phyloP scores from a whole-genome alignment of 2,888 invertebrate genomes.

The Gymnoscelis rufifasciata region DNA sequence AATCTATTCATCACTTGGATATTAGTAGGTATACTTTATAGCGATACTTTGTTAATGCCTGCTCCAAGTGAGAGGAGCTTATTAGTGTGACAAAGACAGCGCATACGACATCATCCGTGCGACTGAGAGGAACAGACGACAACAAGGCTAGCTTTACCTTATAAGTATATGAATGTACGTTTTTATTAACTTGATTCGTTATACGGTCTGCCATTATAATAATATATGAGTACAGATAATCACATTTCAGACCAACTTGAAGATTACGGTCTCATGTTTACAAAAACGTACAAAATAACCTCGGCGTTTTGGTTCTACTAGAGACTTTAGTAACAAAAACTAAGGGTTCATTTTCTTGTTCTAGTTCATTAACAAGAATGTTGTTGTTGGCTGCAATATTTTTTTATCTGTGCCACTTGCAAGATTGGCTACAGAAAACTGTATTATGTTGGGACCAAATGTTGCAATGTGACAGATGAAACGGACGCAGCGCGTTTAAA shows the following conservation, averaged over 20 bases:
- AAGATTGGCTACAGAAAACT: too few species aligned
- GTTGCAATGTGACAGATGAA: too few species aligned
- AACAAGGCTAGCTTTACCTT: slow-evolving; percentile 74
- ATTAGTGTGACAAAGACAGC: slow-evolving; percentile 68
- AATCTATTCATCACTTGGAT: neutral
- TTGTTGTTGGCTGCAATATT: too few species aligned
- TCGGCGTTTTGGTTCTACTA: slow-evolving; percentile 15
- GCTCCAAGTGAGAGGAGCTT: slow-evolving; percentile 47
- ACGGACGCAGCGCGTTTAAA: slow-evolving; percentile 12
- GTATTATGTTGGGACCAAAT: too few species aligned
- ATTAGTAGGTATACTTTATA: slow-evolving; percentile 22
- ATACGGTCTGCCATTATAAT: slow-evolving; percentile 69
- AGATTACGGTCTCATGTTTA: slow-evolving; percentile 40
- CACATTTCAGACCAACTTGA: slow-evolving; percentile 53
- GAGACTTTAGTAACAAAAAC: slow-evolving; percentile 2
- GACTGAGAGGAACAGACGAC: slow-evolving; percentile 59
- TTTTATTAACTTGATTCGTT: slow-evolving; percentile 76
- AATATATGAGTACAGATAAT: slow-evolving; percentile 65
- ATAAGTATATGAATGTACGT: slow-evolving; percentile 73
- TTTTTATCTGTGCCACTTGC: too few species aligned
- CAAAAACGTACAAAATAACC: slow-evolving; percentile 28
- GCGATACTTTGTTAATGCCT: slow-evolving; percentile 35
- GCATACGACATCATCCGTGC: slow-evolving; percentile 43
- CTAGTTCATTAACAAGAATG: too few species aligned
- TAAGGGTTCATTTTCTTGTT: neutral